Conservation (phyloP, 2,113 vertebrate genomes). For the Campylomormyrus tamandua region DNA sequence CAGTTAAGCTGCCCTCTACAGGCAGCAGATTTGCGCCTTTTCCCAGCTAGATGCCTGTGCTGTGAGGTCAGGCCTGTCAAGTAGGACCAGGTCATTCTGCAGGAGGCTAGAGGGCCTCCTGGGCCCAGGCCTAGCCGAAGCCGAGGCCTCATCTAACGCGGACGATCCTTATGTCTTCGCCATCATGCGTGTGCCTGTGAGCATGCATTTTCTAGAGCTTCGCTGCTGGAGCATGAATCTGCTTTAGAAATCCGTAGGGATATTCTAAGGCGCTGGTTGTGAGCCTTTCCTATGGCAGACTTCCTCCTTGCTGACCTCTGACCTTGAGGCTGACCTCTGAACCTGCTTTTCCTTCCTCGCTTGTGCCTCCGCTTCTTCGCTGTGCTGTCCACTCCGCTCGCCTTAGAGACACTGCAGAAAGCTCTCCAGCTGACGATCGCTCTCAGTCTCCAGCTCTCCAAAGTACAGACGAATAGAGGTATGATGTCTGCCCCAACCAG, state of each 20-base stretch:
- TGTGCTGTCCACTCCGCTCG: slow-evolving; percentile 62
- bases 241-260: neutral
- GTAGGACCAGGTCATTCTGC: neutral
- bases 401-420: slow-evolving; percentile 95
- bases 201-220: neutral
- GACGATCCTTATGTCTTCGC: neutral
- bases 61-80: neutral
- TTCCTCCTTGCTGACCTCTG: neutral
- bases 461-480: slow-evolving; percentile 99
- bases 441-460: slow-evolving; percentile 93
- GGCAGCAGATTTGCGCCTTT: neutral
- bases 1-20: too few species aligned
- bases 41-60: neutral
- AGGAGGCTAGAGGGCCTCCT: neutral
- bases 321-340: slow-evolving; percentile 8
- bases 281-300: neutral
- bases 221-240: neutral
- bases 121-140: neutral
- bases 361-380: slow-evolving; percentile 52
- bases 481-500: slow-evolving; percentile 50
- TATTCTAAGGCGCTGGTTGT: neutral
- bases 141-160: neutral
- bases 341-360: slow-evolving; percentile 35
- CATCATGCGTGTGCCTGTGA: neutral
- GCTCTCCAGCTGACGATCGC: slow-evolving; percentile 92